Evolutionary conservation across 1,140 invertebrate species (phyloP).

Genomic region (Pogonus chalceus): DNA sequence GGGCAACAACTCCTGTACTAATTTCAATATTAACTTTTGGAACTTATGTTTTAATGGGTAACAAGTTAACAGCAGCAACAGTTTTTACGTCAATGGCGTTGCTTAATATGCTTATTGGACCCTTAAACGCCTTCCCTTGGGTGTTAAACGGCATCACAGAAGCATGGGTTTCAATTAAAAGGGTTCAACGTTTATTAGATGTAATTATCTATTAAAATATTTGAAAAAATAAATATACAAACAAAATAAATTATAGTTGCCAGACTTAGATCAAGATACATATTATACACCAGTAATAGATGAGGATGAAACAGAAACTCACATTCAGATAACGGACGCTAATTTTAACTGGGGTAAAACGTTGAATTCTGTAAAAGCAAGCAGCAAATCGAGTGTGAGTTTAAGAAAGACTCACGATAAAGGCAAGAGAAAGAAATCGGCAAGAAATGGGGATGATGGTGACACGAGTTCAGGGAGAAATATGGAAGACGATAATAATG

Average conservation of each 20-base stretch:
- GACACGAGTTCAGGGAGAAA: slow-evolving; percentile 4
- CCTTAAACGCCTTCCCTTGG: slow-evolving; percentile 97
- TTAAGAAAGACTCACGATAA: slow-evolving; percentile 28
- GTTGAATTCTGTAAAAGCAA: slow-evolving; percentile 15
- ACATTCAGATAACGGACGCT: slow-evolving; percentile 31
- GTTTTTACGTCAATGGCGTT: slow-evolving; percentile 92
- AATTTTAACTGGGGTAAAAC: slow-evolving; percentile 35
- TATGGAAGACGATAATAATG: slow-evolving; percentile 12
- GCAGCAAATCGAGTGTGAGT: not conserved
- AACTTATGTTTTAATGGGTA: slow-evolving; percentile 75
- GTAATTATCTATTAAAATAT: slow-evolving; percentile 35
- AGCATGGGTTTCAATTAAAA: slow-evolving; percentile 79
- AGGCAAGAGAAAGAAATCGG: slow-evolving; percentile 37
- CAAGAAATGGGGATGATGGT: slow-evolving; percentile 22
- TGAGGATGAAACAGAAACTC: slow-evolving; percentile 18
- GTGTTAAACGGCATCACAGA: slow-evolving; percentile 94
- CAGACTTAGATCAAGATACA: slow-evolving; percentile 46
- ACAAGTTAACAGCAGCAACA: slow-evolving; percentile 73
- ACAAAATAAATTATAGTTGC: slow-evolving; percentile 38
- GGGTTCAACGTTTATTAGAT: slow-evolving; percentile 66
- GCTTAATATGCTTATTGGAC: slow-evolving; percentile 91
- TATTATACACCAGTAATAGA: slow-evolving; percentile 31
- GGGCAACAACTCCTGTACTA: slow-evolving; percentile 96
- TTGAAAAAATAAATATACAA: not conserved
- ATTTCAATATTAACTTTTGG: slow-evolving; percentile 88